Evolutionary conservation across 1,140 invertebrate species (phyloP).

Genomic region (Hylaeus volcanicus): DNA sequence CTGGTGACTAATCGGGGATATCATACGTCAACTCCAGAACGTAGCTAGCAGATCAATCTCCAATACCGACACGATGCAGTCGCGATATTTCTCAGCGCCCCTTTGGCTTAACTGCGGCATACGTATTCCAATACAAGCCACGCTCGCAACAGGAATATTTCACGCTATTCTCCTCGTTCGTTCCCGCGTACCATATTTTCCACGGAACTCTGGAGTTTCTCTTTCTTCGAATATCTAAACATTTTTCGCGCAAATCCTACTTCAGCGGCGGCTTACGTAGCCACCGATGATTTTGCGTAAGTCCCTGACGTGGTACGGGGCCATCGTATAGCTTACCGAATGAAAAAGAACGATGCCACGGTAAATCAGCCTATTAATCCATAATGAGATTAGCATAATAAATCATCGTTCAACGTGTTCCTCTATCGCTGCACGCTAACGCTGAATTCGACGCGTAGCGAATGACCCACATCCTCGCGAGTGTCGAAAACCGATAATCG

Average conservation of each 20-base stretch:
- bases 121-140: background rate
- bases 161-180: background rate
- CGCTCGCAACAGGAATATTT: background rate
- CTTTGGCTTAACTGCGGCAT: background rate
- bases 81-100: background rate
- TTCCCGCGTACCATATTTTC: background rate
- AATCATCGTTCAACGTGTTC: slow-evolving; percentile 37
- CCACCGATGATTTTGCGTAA: background rate
- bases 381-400: slow-evolving; percentile 59
- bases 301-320: slow-evolving; percentile 6
- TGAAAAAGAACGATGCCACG: slow-evolving; percentile 37
- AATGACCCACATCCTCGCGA: slow-evolving; percentile 14
- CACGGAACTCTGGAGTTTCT: background rate
- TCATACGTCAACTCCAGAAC: too few relatives aligned
- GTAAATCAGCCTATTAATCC: slow-evolving; percentile 59
- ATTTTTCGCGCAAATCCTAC: slow-evolving; percentile 4
- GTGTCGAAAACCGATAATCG: slow-evolving; percentile 6
- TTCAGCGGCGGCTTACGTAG: slow-evolving; percentile 10
- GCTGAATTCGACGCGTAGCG: slow-evolving; percentile 29
- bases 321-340: slow-evolving; percentile 23
- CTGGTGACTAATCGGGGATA: too few relatives aligned
- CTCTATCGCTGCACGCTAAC: slow-evolving; percentile 20
- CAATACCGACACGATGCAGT: too few relatives aligned
- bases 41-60: too few relatives aligned
- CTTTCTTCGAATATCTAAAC: background rate